phyloP scores from a whole-genome alignment of 2,888 invertebrate genomes.

The Danaus chrysippus region DNA sequence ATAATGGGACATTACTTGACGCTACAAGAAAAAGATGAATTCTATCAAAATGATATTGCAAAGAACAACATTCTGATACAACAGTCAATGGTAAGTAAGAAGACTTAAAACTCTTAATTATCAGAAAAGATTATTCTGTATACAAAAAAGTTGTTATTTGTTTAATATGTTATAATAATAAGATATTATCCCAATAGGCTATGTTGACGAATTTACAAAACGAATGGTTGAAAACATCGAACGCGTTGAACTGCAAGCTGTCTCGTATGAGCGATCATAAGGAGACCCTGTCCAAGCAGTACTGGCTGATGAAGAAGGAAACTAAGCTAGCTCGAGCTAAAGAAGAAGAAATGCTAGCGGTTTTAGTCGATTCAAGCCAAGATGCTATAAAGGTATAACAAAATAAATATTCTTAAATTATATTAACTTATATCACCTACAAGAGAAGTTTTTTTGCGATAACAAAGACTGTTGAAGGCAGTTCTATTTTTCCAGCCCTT shows the following conservation, averaged over 20 bases:
- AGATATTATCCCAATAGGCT: conserved; percentile 44
- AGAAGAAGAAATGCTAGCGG: conserved; percentile 77
- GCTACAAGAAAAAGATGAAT: conserved; percentile 69
- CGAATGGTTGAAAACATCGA: conserved; percentile 67
- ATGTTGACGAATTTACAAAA: conserved; percentile 66
- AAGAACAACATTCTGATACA: conserved; percentile 62
- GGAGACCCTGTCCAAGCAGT: conserved; percentile 66
- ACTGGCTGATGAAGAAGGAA: conserved; percentile 74
- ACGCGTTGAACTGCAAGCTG: conserved; percentile 62
- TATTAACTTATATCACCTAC: too few species aligned
- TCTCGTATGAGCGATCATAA: conserved; percentile 68
- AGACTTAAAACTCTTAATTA: too few species aligned
- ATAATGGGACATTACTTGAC: conserved; percentile 66
- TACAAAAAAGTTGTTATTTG: background rate
- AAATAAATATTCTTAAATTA: background rate
- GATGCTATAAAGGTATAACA: conserved; percentile 70
- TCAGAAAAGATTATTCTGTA: too few species aligned
- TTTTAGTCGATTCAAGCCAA: conserved; percentile 81
- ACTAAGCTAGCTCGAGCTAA: conserved; percentile 69
- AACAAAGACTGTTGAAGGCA: too few species aligned
- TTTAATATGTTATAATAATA: background rate
- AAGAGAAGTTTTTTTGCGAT: too few species aligned
- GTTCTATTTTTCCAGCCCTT: too few species aligned
- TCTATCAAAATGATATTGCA: conserved; percentile 73
- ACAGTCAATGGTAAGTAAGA: conserved; percentile 49